phyloP scores from a whole-genome alignment of 37 sponge, comb jelly and placozoan species.

The Beroe forskalii region DNA sequence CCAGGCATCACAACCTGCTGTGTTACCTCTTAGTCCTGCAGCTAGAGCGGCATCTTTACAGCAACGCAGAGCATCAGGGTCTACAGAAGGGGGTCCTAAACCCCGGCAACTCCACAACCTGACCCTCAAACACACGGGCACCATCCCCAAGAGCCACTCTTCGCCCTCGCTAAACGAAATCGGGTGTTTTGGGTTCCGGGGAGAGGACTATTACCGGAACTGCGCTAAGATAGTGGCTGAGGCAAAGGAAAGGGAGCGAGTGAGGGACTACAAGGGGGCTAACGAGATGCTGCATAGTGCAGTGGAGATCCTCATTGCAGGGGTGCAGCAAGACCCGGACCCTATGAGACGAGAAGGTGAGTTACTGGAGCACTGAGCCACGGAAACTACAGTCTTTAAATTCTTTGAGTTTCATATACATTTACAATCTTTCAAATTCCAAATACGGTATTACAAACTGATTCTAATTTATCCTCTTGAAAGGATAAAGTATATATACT shows the following conservation, averaged over 20 bases:
- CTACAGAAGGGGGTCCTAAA: not conserved
- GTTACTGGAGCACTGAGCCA: too few relatives aligned
- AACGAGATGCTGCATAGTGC: conserved; percentile 32
- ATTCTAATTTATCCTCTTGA: too few relatives aligned
- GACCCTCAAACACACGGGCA: not conserved
- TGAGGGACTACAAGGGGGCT: conserved; percentile 22
- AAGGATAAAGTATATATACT: too few relatives aligned
- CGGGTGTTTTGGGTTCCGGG: conserved; percentile 61
- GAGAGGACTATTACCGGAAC: conserved; percentile 45
- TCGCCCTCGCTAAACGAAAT: conserved; percentile 5
- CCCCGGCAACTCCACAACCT: not conserved
- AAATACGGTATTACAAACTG: too few relatives aligned
- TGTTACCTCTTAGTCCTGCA: not conserved
- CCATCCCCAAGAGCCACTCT: conserved; percentile 41
- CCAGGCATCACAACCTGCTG: not conserved
- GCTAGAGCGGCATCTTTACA: not conserved
- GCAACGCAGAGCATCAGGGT: not conserved
- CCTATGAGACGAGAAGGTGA: conserved; percentile 41
- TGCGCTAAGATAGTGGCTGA: conserved; percentile 57
- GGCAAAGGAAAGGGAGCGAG: conserved; percentile 7
- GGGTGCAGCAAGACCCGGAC: conserved; percentile 55
- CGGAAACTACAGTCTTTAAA: too few relatives aligned
- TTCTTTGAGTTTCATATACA: too few relatives aligned
- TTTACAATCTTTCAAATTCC: too few relatives aligned
- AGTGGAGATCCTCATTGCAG: conserved; percentile 55